phyloP scores from a whole-genome alignment of 2,113 vertebrate species.

The Papio anubis region DNA sequence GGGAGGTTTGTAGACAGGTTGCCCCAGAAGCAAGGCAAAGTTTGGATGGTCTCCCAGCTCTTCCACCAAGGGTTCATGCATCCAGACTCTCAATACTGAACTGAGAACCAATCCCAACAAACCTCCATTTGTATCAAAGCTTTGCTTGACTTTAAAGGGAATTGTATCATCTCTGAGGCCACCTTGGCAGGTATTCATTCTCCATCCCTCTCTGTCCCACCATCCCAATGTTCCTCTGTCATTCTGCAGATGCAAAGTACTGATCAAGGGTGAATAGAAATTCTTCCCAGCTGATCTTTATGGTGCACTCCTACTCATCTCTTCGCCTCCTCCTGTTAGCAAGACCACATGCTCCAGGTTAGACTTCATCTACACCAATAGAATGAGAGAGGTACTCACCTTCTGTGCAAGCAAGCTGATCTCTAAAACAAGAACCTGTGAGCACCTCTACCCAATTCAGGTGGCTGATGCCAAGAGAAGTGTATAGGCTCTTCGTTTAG shows the following conservation, averaged over 20 bases:
- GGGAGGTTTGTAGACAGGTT: background rate
- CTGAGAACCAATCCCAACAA: background rate
- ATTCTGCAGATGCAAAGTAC: background rate
- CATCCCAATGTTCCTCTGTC: background rate
- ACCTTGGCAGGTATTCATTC: background rate
- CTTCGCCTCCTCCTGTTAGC: background rate
- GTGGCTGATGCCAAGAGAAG: background rate
- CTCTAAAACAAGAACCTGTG: background rate
- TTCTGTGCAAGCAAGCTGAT: background rate
- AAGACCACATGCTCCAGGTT: background rate
- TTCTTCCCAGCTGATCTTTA: background rate
- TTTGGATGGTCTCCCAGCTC: background rate
- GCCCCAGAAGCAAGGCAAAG: background rate
- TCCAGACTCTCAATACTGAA: background rate
- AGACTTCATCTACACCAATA: background rate
- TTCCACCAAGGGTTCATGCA: rapidly evolving
- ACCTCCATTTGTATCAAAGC: background rate
- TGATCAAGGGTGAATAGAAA: background rate
- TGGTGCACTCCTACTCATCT: background rate
- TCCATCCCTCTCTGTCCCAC: background rate
- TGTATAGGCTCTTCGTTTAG: too few relatives aligned
- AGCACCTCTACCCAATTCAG: background rate
- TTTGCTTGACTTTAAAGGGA: background rate
- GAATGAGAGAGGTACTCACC: background rate
- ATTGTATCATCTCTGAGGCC: background rate